Conservation (phyloP, 2,888 invertebrate species). For the Tenthredo notha region DNA sequence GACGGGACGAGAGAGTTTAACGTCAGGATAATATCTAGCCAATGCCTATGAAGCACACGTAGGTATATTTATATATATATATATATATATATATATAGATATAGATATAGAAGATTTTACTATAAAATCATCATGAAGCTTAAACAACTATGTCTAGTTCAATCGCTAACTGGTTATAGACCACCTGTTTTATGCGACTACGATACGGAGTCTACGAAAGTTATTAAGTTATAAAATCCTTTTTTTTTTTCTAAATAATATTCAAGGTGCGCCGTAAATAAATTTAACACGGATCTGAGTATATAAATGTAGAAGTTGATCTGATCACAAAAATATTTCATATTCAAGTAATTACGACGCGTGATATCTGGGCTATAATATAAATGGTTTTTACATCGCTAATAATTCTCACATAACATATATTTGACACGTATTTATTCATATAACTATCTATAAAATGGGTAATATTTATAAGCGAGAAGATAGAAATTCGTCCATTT, state of each 20-base stretch:
- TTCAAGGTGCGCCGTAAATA: slow-evolving; percentile 2
- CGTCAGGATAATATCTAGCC: not conserved
- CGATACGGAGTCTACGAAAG: not conserved
- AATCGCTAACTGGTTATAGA: not conserved
- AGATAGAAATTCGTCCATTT: not conserved
- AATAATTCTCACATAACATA: not conserved
- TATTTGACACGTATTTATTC: not conserved
- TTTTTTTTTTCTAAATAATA: not conserved
- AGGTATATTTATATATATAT: not conserved
- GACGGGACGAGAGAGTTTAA: slow-evolving; percentile 16
- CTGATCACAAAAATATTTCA: not conserved
- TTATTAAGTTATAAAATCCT: not conserved
- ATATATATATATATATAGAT: not conserved
- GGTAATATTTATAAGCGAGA: not conserved
- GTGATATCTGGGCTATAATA: not conserved
- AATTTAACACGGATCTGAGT: not conserved
- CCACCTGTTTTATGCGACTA: not conserved
- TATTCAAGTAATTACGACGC: not conserved
- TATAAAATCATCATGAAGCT: not conserved
- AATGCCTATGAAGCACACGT: not conserved
- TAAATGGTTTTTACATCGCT: not conserved
- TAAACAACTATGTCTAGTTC: not conserved
- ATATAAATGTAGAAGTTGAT: not conserved
- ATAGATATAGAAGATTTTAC: not conserved
- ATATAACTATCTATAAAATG: not conserved